Evolutionary conservation across 1,140 invertebrate species (phyloP).

Genomic region (Mylabris phalerata): DNA sequence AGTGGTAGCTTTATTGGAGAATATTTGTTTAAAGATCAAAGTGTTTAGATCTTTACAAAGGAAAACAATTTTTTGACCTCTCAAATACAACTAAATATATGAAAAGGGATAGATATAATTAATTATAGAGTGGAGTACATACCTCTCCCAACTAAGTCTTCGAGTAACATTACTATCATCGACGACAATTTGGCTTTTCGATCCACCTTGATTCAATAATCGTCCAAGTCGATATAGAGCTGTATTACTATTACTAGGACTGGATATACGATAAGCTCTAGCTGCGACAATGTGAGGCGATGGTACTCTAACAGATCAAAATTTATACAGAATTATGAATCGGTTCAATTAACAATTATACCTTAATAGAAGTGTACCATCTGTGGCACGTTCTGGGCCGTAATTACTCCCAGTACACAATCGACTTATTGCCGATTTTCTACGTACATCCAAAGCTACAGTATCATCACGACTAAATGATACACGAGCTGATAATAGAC

Average conservation of each 20-base stretch:
- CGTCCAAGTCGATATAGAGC: slow-evolving; percentile 60
- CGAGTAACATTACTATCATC: slow-evolving; percentile 50
- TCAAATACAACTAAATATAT: not conserved
- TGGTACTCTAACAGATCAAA: slow-evolving; percentile 46
- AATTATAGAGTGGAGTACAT: slow-evolving; percentile 20
- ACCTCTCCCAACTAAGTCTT: slow-evolving; percentile 74
- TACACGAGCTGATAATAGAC: slow-evolving; percentile 42
- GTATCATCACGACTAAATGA: slow-evolving; percentile 50
- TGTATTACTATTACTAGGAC: slow-evolving; percentile 44
- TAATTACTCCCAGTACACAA: slow-evolving; percentile 41
- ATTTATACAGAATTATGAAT: not conserved
- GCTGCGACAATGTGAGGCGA: slow-evolving; percentile 51
- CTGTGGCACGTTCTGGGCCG: slow-evolving; percentile 35
- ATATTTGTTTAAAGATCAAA: too few relatives aligned
- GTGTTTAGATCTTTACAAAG: too few relatives aligned
- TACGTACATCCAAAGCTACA: slow-evolving; percentile 43
- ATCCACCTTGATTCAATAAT: slow-evolving; percentile 56
- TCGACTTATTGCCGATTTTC: slow-evolving; percentile 53
- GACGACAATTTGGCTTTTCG: slow-evolving; percentile 37
- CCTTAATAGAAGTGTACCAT: slow-evolving; percentile 44
- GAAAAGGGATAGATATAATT: too few relatives aligned
- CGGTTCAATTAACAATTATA: slow-evolving; percentile 8
- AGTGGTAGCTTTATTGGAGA: too few relatives aligned
- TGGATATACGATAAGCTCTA: slow-evolving; percentile 47
- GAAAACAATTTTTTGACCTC: too few relatives aligned